These are phyloP conservation scores for Scaptomyza parva DNA, from an alignment of 2,888 invertebrate genomes.

Conservation along the genomic window DNA sequence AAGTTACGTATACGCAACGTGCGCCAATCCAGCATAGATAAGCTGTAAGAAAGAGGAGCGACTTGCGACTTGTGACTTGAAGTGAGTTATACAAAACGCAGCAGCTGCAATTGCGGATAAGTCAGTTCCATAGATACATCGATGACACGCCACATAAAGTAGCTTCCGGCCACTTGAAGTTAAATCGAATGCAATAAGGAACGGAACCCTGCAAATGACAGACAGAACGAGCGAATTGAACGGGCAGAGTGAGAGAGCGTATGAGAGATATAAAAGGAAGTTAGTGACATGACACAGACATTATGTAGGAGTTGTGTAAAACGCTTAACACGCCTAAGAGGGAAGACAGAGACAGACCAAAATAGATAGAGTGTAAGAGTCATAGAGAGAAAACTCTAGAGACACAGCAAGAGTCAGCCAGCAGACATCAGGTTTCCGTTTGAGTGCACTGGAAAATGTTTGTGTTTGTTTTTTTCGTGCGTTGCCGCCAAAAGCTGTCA, in stretches of 20 bases:
- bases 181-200: slow-evolving; percentile 43
- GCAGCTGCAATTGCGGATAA: slow-evolving; percentile 8
- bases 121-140: slow-evolving; percentile 20
- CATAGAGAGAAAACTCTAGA: not conserved
- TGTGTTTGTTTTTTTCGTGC: no score
- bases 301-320: not conserved
- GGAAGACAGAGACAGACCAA: not conserved
- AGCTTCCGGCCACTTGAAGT: slow-evolving; percentile 35
- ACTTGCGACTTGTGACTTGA: not conserved
- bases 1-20: slow-evolving; percentile 34
- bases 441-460: slow-evolving; percentile 41
- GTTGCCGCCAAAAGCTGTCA: slow-evolving; percentile 48
- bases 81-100: slow-evolving; percentile 1
- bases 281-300: not conserved
- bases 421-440: slow-evolving; percentile 18
- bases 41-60: not conserved
- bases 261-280: not conserved
- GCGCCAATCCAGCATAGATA: slow-evolving; percentile 1
- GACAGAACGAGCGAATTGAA: not conserved
- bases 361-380: no score
- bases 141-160: slow-evolving; percentile 43
- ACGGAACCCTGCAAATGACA: not conserved
- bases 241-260: not conserved
- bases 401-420: not conserved
- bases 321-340: not conserved